These are phyloP conservation scores for Teleopsis dalmanni DNA, from an alignment of 1,140 invertebrate genomes.

Conservation along the genomic window DNA sequence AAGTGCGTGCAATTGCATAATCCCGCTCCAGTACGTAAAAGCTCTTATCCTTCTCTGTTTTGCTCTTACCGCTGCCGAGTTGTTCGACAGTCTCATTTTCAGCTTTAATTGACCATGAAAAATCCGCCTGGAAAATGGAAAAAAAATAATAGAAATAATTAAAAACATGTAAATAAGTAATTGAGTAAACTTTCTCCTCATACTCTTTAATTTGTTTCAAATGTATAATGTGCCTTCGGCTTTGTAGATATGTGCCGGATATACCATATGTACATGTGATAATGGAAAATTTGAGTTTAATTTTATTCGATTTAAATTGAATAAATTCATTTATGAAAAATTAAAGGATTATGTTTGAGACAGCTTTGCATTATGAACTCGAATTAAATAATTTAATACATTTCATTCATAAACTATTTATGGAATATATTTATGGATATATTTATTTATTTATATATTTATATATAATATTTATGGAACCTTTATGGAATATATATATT, in stretches of 20 bases:
- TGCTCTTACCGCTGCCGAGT: slow-evolving; percentile 25
- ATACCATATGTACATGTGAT: no score
- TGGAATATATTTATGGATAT: no score
- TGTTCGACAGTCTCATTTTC: slow-evolving; percentile 68
- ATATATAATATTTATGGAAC: no score
- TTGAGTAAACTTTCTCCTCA: neutral
- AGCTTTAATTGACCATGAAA: slow-evolving; percentile 75
- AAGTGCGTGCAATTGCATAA: slow-evolving; percentile 54
- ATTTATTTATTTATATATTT: no score
- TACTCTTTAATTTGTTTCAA: no score
- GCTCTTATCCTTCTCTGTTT: slow-evolving; percentile 20
- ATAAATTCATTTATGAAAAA: no score
- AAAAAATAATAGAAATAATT: slow-evolving; percentile 9
- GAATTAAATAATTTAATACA: no score
- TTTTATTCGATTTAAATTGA: neutral
- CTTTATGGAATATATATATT: no score
- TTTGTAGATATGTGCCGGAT: neutral
- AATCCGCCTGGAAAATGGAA: slow-evolving; percentile 50
- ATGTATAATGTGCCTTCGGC: neutral
- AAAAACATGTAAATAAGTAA: neutral
- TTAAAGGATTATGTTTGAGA: no score
- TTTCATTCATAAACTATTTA: no score
- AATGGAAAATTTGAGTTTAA: no score
- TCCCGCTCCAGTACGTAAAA: slow-evolving; percentile 32
- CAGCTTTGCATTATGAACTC: no score